Conservation (phyloP, 2,888 invertebrate genomes). For the Linnaemya vulpina region DNA sequence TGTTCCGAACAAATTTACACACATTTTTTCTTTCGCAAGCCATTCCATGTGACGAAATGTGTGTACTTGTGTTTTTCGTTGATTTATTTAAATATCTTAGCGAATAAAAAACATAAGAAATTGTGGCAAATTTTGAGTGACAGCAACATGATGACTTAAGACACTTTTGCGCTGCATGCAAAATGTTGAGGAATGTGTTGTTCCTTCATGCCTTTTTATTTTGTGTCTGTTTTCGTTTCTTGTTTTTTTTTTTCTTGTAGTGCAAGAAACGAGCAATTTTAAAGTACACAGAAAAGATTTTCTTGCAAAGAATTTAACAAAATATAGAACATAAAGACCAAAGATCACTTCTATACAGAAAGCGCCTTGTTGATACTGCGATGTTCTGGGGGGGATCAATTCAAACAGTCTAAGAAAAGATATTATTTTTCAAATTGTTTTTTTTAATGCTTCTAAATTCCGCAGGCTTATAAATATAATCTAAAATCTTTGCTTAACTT, state of each 20-base stretch:
- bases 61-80: slow-evolving; percentile 22
- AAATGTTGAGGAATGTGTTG: slow-evolving; percentile 46
- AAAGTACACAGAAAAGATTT: slow-evolving; percentile 14
- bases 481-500: too few relatives aligned
- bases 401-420: too few relatives aligned
- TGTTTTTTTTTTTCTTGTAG: neutral
- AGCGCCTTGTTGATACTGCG: too few relatives aligned
- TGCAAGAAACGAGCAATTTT: neutral
- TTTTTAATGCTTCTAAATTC: too few relatives aligned
- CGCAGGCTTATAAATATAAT: too few relatives aligned
- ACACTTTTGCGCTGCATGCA: slow-evolving; percentile 59
- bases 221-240: slow-evolving; percentile 8
- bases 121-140: slow-evolving; percentile 68
- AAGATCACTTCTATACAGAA: too few relatives aligned
- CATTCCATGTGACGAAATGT: slow-evolving; percentile 21
- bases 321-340: too few relatives aligned
- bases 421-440: too few relatives aligned
- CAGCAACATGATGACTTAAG: slow-evolving; percentile 66
- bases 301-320: too few relatives aligned
- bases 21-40: neutral
- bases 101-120: slow-evolving; percentile 22
- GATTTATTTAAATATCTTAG: slow-evolving; percentile 59
- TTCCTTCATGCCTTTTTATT: slow-evolving; percentile 8
- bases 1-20: neutral
- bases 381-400: too few relatives aligned